These are phyloP conservation scores for Falcunculus frontatus DNA, from an alignment of 2,113 vertebrate genomes.

Conservation along the genomic window DNA sequence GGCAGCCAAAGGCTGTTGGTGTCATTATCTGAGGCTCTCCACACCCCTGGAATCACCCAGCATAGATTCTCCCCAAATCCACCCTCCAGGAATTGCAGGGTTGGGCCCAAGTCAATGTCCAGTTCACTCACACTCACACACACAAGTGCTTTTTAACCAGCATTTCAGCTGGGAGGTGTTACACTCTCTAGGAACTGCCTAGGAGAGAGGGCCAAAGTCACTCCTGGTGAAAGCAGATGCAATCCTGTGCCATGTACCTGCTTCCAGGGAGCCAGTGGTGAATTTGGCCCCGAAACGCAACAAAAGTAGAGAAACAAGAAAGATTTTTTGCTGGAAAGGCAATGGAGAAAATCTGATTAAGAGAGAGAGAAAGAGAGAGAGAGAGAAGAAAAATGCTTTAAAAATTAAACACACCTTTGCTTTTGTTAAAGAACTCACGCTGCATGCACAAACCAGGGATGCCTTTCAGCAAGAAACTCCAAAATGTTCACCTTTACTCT, in stretches of 20 bases:
- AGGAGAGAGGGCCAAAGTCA: slow-evolving; percentile 50
- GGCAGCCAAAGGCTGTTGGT: background rate
- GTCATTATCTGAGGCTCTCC: background rate
- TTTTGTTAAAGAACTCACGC: slow-evolving; percentile 24
- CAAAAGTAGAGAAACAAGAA: slow-evolving; percentile 41
- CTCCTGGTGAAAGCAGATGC: slow-evolving; percentile 50
- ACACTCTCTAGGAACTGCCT: background rate
- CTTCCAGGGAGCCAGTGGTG: slow-evolving; percentile 47
- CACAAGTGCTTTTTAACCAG: background rate
- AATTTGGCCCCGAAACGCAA: slow-evolving; percentile 53
- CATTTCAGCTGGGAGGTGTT: background rate
- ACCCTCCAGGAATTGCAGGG: background rate
- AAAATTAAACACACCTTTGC: background rate
- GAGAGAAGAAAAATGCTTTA: background rate
- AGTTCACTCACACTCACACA: background rate
- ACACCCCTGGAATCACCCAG: background rate
- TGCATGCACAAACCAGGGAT: slow-evolving; percentile 36
- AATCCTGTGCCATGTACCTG: slow-evolving; percentile 23
- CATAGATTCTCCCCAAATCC: background rate
- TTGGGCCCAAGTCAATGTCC: background rate
- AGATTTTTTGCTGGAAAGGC: slow-evolving; percentile 13
- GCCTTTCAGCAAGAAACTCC: slow-evolving; percentile 15
- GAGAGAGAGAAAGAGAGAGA: background rate
- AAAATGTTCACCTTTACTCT: slow-evolving; percentile 55
- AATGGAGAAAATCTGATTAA: background rate